A percentile compares a stretch with the other conserved stretches of the same genome.
phyloP scores from a whole-genome alignment of 2,797 vertebrate genomes.

The Siniperca scherzeri region DNA sequence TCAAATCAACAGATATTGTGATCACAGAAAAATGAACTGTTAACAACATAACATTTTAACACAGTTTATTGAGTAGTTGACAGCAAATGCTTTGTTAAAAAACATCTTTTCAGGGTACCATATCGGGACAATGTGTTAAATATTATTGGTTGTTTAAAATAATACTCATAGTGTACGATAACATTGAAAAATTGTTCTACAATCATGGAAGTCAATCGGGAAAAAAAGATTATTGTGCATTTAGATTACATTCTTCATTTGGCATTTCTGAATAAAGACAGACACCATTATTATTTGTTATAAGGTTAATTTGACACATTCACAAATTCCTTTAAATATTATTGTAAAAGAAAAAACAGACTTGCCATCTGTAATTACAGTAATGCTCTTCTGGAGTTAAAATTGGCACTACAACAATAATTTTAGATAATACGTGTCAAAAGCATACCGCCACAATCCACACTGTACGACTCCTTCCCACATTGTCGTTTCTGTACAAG shows the following conservation, averaged over 20 bases:
- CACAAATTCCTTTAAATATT: constrained; percentile 28
- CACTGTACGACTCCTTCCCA: constrained; percentile 9
- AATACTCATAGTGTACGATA: constrained; percentile 14
- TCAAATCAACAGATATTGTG: neutral
- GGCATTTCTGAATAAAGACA: constrained; percentile 34
- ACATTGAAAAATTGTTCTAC: constrained; percentile 12
- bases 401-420: constrained; percentile 19
- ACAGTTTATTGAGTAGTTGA: constrained; percentile 70
- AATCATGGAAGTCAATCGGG: neutral
- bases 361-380: neutral
- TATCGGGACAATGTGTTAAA: constrained; percentile 37
- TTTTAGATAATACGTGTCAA: constrained; percentile 17
- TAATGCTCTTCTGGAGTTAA: constrained; percentile 5
- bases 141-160: constrained; percentile 36
- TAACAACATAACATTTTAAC: constrained; percentile 13
- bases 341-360: neutral
- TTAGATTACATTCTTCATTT: constrained; percentile 37
- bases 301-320: constrained; percentile 39
- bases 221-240: constrained; percentile 32
- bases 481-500: constrained; percentile 18
- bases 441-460: neutral
- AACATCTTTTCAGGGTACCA: constrained; percentile 41
- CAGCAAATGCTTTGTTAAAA: constrained; percentile 32
- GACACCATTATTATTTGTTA: neutral
- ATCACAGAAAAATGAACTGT: neutral